These are phyloP conservation scores for Odontomyia ornata DNA, from an alignment of 2,888 invertebrate species.

Conservation along the genomic window DNA sequence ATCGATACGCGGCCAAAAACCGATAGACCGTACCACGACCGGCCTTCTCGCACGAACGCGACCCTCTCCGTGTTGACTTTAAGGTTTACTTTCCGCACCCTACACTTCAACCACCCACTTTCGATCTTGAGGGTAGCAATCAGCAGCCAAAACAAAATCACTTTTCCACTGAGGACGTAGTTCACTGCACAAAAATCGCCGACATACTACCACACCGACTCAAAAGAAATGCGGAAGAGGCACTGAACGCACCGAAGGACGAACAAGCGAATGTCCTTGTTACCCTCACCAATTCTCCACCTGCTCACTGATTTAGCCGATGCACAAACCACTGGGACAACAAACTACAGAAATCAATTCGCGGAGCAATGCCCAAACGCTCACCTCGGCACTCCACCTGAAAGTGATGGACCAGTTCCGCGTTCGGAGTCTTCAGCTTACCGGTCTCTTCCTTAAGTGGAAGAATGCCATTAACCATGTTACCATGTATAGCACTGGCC, in stretches of 20 bases:
- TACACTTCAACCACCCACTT: conserved; percentile 19
- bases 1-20: conserved; percentile 45
- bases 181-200: conserved; percentile 10
- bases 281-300: background rate
- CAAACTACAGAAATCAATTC: background rate
- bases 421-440: background rate
- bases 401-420: conserved; percentile 40
- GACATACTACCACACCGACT: conserved; percentile 15
- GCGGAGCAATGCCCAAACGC: conserved; percentile 26
- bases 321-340: conserved; percentile 2
- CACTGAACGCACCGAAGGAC: conserved; percentile 15
- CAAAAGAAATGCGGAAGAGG: conserved; percentile 13
- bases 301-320: background rate
- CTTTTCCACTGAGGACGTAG: background rate
- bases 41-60: conserved; percentile 33
- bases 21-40: conserved; percentile 45
- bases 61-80: conserved; percentile 21
- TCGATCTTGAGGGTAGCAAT: background rate
- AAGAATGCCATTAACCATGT: conserved; percentile 20
- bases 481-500: background rate
- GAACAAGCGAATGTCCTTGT: conserved; percentile 3
- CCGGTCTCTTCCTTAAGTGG: conserved; percentile 24
- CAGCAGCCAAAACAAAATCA: conserved; percentile 7
- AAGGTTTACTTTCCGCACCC: background rate
- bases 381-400: conserved; percentile 31